These are phyloP conservation scores for Cricetomys ansorgei DNA, from an alignment of 2,113 vertebrate species.

Conservation along the genomic window DNA sequence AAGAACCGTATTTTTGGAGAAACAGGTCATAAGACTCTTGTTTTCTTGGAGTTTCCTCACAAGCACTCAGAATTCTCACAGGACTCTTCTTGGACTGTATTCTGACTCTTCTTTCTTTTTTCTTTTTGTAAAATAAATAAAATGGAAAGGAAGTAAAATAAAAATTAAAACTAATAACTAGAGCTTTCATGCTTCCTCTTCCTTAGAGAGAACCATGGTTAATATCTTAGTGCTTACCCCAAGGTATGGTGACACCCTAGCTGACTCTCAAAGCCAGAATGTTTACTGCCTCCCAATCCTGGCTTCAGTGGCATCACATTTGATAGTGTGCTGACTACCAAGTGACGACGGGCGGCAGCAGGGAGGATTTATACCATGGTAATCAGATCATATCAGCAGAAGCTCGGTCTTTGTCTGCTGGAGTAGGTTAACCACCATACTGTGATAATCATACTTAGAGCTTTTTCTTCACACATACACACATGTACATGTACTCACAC, in stretches of 20 bases:
- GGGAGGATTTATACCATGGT: too few species aligned
- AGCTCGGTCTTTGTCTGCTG: accelerated
- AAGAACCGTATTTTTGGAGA: too few species aligned
- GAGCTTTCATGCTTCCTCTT: too few species aligned
- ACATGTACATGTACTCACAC: neutral
- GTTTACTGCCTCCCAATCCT: neutral
- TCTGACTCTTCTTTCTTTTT: too few species aligned
- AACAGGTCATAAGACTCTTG: too few species aligned
- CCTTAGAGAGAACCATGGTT: neutral
- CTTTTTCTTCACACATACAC: neutral
- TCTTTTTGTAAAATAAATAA: neutral
- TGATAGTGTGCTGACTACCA: neutral
- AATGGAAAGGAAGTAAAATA: neutral
- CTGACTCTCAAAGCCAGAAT: neutral
- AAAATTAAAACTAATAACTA: neutral
- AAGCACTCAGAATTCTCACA: too few species aligned
- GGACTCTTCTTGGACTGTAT: too few species aligned
- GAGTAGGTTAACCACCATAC: neutral
- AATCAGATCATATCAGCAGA: neutral
- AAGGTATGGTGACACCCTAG: neutral
- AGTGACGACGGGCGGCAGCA: too few species aligned
- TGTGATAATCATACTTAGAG: neutral
- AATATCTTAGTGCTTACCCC: neutral
- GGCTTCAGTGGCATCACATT: neutral
- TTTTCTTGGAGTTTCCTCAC: too few species aligned